Conservation (phyloP, 2,113 vertebrate species). For the Lynx canadensis region DNA sequence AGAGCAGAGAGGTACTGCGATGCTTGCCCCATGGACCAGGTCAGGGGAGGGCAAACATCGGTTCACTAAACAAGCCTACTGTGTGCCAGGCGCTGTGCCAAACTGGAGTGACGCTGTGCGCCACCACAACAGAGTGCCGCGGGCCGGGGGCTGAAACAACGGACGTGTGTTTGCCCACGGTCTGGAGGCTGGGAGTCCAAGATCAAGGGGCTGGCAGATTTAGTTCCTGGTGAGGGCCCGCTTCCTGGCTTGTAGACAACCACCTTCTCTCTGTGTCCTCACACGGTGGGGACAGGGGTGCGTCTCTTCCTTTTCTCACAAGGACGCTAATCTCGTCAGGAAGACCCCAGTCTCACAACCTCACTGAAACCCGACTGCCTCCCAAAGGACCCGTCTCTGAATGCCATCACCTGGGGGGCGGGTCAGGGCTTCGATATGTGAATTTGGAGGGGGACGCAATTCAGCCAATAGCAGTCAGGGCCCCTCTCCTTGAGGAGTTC, state of each 20-base stretch:
- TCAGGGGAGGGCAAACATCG: neutral
- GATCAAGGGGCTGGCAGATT: neutral
- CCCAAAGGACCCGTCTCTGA: neutral
- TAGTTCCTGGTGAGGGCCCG: neutral
- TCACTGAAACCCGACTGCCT: neutral
- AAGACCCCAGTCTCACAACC: neutral
- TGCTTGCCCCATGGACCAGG: neutral
- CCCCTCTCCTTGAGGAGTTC: neutral
- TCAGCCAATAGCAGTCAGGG: neutral
- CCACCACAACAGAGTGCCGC: neutral
- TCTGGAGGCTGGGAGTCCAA: neutral
- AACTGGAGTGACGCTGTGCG: neutral
- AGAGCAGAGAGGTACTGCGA: neutral
- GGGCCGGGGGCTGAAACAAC: neutral
- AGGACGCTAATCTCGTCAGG: neutral
- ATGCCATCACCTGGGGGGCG: neutral
- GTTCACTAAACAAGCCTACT: neutral
- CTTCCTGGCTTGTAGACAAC: neutral
- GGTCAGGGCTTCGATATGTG: neutral
- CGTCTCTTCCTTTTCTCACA: neutral
- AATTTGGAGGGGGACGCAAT: neutral
- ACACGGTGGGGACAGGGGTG: fast-evolving
- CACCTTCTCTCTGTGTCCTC: neutral
- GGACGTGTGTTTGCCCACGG: neutral
- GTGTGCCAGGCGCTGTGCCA: neutral